A percentile compares a stretch with the other conserved stretches of the same genome.
phyloP scores from a whole-genome alignment of 2,797 vertebrate genomes.

The Columba guinea region DNA sequence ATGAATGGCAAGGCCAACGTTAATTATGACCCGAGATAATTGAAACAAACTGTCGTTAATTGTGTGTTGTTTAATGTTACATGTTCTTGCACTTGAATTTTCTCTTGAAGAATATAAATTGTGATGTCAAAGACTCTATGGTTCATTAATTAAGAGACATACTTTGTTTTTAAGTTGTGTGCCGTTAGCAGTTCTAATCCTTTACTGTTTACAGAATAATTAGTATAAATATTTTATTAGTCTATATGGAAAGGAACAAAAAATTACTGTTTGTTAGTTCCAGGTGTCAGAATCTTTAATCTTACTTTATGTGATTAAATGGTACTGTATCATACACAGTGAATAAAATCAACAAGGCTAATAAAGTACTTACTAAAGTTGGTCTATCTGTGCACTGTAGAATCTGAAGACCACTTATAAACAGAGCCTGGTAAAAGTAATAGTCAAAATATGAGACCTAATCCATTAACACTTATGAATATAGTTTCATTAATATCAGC shows the following conservation, averaged over 20 bases:
- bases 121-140: constrained; percentile 52
- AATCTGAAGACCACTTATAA: background rate
- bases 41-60: constrained; percentile 76
- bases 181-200: constrained; percentile 63
- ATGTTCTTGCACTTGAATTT: constrained; percentile 42
- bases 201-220: constrained; percentile 56
- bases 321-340: background rate
- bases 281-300: constrained; percentile 32
- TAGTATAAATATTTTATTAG: constrained; percentile 60
- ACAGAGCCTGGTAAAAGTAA: background rate
- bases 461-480: background rate
- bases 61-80: constrained; percentile 70
- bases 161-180: constrained; percentile 55
- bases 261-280: constrained; percentile 39
- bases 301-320: constrained; percentile 23
- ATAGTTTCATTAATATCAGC: background rate
- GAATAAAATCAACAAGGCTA: constrained; percentile 19
- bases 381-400: background rate
- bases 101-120: constrained; percentile 63
- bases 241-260: constrained; percentile 32
- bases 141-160: constrained; percentile 74
- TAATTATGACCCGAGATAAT: constrained; percentile 75
- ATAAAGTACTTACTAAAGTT: background rate
- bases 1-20: constrained; percentile 63
- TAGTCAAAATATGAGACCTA: background rate